A percentile compares a stretch with the other conserved stretches of the same genome.
These are phyloP conservation scores for Neolamprologus tretocephalus DNA, from an alignment of 2,113 vertebrate species.

Conservation along the genomic window DNA sequence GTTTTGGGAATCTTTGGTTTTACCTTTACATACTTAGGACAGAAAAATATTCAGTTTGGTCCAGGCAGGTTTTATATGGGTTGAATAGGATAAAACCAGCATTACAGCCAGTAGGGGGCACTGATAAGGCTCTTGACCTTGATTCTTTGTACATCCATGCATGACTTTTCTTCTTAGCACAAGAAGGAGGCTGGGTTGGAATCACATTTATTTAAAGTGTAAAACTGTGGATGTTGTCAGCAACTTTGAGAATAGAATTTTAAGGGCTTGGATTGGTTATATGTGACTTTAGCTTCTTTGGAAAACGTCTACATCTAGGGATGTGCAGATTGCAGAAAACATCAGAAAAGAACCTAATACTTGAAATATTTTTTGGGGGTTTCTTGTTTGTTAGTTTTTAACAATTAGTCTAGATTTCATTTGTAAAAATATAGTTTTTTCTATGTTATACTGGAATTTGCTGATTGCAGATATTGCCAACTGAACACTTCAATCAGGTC, in stretches of 20 bases:
- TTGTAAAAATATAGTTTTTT: background rate
- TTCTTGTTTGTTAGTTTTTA: background rate
- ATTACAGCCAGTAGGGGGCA: background rate
- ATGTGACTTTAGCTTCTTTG: background rate
- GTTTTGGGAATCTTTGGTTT: background rate
- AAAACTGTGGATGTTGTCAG: background rate
- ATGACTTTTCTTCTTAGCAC: background rate
- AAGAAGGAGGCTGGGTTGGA: background rate
- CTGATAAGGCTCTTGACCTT: background rate
- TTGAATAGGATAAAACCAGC: background rate
- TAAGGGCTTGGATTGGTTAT: background rate
- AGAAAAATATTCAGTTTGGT: background rate
- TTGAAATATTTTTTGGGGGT: background rate
- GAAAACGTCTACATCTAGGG: background rate
- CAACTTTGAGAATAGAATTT: background rate
- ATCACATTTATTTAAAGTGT: background rate
- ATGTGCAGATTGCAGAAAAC: background rate
- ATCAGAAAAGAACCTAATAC: background rate
- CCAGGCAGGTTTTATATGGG: background rate
- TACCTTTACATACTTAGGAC: background rate
- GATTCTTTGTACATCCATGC: background rate
- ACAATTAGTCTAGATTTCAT: background rate
- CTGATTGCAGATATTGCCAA: background rate
- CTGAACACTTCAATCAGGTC: background rate
- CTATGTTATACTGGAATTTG: background rate